Conservation (phyloP, 2,113 vertebrate species). For the Anhinga anhinga region DNA sequence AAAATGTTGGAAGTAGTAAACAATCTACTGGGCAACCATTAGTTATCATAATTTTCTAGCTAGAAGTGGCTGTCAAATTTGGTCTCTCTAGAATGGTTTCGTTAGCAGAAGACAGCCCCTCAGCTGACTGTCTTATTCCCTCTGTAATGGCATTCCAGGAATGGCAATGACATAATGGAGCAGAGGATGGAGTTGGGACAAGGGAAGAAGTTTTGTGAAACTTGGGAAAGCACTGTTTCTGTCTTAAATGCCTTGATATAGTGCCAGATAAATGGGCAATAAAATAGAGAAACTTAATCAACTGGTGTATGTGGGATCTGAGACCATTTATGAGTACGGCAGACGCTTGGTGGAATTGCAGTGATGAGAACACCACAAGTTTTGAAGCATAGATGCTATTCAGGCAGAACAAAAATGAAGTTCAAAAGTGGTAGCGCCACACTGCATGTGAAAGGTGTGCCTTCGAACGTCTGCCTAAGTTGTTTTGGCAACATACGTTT, state of each 20-base stretch:
- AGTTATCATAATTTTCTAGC: not conserved
- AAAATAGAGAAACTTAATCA: not conserved
- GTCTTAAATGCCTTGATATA: not conserved
- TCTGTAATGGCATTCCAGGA: not conserved
- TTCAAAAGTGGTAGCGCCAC: not conserved
- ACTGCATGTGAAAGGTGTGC: not conserved
- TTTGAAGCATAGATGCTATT: not conserved
- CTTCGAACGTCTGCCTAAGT: not conserved
- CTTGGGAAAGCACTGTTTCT: not conserved
- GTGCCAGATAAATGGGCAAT: not conserved
- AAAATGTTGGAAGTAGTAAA: not conserved
- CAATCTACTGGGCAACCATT: not conserved
- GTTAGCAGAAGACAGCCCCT: not conserved
- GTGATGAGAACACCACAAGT: not conserved
- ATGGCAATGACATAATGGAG: rapidly evolving
- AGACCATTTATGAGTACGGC: not conserved
- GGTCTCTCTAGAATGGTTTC: not conserved
- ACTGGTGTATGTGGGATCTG: not conserved
- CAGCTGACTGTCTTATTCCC: not conserved
- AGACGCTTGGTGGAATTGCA: not conserved
- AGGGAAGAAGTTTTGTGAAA: not conserved
- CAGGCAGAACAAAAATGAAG: not conserved
- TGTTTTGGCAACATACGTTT: not conserved
- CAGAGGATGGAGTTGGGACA: not conserved
- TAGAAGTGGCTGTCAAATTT: not conserved